Base-by-base conservation (phyloP, 2,888 invertebrate species). In the Meiosimyza decipiens region DNA sequence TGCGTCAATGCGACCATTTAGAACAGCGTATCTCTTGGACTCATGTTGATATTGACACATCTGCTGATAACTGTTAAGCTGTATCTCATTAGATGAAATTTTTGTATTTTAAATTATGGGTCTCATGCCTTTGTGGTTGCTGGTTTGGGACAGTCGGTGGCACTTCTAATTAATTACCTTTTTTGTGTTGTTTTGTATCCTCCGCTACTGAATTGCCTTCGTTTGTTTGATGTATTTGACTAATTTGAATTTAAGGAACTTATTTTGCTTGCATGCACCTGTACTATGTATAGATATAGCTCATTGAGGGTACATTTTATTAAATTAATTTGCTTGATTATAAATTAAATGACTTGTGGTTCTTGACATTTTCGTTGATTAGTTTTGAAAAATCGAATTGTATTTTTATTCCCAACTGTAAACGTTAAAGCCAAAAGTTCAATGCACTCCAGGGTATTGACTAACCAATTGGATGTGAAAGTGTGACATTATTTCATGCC, bases 41-140 rank as follows among this genome's bases (percentile, higher is more conserved):
- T n/a, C 11, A 18, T n/a, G 55, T 55, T 40, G 40, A n/a, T 40
- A n/a, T 62, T 62, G 67, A 67, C 72, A 72, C 72, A 72, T 63
- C 72, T 72, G 72, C 62, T 72, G 72, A 72, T 72, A 72, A 67
- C 67, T 55, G 55, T 55, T 22, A 22, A 15, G 6, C 15, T 55
- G 55, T 55, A 55, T 55, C 55, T 55, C 55, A 55, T 55, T 15
- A 55, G n/a, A 11, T 11, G 55, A 16, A 11, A 11, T 22, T 18
- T 22, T 55, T 16, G 55, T 16, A 55, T 22, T 22, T 16, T 16
- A 16, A 40, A 40, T 40, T 40, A 40, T 40, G 40, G 40, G 40
- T 7, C 40, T 40, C 40, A 40, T 40, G 40, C 28, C 28, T 28
- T 28, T 28, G 28, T 28, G 28, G 28, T 28, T 28, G 40, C 40